Percentiles rank a stretch among this genome's conserved stretches.
phyloP scores from a whole-genome alignment of 2,113 vertebrate genomes.

The Oreochromis spilurus region DNA sequence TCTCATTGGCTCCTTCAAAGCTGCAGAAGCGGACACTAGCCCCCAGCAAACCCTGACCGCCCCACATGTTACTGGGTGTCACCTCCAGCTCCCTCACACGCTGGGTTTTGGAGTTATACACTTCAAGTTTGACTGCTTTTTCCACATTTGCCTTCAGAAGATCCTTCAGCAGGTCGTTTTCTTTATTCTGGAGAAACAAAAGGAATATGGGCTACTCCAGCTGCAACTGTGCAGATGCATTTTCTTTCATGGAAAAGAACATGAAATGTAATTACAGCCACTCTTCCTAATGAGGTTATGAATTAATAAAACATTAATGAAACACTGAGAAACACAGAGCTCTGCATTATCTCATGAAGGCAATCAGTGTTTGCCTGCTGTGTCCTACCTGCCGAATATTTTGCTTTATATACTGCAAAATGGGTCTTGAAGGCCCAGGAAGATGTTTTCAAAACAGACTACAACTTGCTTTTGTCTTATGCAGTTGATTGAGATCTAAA shows the following conservation, averaged over 20 bases:
- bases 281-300: background rate
- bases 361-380: fast-evolving
- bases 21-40: slow-evolving; percentile 95
- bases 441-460: background rate
- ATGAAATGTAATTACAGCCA: background rate
- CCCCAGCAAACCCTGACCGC: slow-evolving; percentile 91
- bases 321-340: background rate
- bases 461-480: background rate
- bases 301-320: background rate
- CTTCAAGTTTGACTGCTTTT: slow-evolving; percentile 89
- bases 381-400: background rate
- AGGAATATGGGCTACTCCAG: background rate
- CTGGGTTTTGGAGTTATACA: slow-evolving; percentile 88
- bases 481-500: background rate
- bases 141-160: slow-evolving; percentile 91
- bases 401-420: background rate
- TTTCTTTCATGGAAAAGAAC: background rate
- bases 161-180: slow-evolving; percentile 85
- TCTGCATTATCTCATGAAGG: background rate
- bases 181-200: slow-evolving; percentile 78
- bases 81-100: slow-evolving; percentile 88
- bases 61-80: slow-evolving; percentile 96
- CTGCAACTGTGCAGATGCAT: background rate
- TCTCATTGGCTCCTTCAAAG: slow-evolving; percentile 89
- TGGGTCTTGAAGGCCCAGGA: background rate